These are phyloP conservation scores for Chloromyia formosa DNA, from an alignment of 2,888 invertebrate genomes.

Conservation along the genomic window DNA sequence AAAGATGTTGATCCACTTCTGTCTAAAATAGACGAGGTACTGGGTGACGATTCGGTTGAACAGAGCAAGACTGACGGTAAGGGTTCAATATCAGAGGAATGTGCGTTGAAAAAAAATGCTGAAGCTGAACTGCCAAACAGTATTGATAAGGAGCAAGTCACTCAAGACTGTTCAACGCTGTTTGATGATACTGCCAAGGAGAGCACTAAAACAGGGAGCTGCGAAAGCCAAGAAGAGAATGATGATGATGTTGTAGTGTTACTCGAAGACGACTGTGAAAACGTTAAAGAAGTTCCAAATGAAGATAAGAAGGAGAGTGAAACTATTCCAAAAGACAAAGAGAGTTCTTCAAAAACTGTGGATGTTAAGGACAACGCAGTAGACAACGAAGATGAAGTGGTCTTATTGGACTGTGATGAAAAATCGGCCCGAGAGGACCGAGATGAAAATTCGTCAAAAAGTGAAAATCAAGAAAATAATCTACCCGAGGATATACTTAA, in stretches of 20 bases:
- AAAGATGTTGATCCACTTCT: neutral
- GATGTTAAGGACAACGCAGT: neutral
- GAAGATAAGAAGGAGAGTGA: neutral
- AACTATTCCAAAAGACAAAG: neutral
- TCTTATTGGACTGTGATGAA: slow-evolving; percentile 41
- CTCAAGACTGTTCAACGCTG: neutral
- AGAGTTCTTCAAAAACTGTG: neutral
- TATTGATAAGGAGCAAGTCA: slow-evolving; percentile 9
- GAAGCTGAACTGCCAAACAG: neutral
- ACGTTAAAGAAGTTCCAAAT: neutral
- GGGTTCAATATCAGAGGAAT: neutral
- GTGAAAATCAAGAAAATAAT: slow-evolving; percentile 39
- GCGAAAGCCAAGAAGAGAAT: slow-evolving; percentile 5
- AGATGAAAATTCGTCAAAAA: no score
- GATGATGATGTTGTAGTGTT: slow-evolving; percentile 27
- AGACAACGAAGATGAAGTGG: slow-evolving; percentile 11
- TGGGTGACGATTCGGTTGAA: neutral
- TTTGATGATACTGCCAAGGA: neutral
- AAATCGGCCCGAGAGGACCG: neutral
- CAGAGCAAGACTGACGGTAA: neutral
- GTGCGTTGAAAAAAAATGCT: neutral
- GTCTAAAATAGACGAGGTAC: neutral
- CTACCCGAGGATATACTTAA: neutral
- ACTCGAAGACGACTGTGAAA: neutral
- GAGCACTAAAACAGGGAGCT: neutral